Percentiles rank a stretch among this genome's conserved stretches.
Conservation (phyloP, 1,140 invertebrate species). For the Parasteatoda tepidariorum region DNA sequence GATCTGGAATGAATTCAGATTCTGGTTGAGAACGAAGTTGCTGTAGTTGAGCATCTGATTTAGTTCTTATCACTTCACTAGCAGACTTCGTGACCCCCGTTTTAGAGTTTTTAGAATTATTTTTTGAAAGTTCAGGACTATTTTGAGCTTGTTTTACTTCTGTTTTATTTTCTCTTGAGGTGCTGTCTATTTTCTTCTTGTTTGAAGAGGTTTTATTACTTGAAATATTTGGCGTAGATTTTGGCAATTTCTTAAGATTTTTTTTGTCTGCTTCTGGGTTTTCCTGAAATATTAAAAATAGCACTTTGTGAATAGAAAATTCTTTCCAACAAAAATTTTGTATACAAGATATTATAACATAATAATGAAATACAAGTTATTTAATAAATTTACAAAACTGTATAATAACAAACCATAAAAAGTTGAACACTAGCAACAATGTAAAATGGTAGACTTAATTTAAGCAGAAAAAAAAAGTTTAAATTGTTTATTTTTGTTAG, state of each 20-base stretch:
- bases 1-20: not conserved
- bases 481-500: no score
- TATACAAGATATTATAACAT: no score
- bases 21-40: not conserved
- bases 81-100: not conserved
- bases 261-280: constrained; percentile 33
- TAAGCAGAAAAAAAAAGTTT: no score
- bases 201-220: not conserved
- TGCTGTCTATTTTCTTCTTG: not conserved
- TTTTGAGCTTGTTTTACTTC: not conserved
- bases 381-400: no score
- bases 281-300: constrained; percentile 16
- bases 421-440: no score
- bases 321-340: no score
- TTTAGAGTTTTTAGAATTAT: not conserved
- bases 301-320: no score
- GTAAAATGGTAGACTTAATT: no score
- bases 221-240: not conserved
- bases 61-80: constrained; percentile 19
- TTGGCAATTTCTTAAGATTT: constrained; percentile 4
- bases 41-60: not conserved
- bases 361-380: not conserved
- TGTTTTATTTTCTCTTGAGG: not conserved
- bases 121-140: constrained; percentile 6
- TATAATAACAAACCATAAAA: no score